Conservation (phyloP, 1,140 invertebrate species). For the Lamellibrachia luymesi region DNA sequence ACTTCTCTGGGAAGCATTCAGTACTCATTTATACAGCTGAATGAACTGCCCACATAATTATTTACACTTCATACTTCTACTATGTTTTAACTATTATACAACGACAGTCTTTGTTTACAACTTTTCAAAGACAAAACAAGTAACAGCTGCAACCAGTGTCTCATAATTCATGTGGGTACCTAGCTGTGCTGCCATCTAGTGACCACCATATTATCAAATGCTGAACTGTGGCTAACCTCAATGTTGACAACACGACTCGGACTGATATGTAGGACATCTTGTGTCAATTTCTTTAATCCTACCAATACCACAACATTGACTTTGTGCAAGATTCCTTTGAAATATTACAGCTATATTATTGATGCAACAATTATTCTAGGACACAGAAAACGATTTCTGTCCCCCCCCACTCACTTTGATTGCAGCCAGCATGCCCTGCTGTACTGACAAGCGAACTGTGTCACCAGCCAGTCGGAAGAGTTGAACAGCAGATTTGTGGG, state of each 20-base stretch:
- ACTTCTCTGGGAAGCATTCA: too few species aligned
- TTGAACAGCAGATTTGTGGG: constrained; percentile 49
- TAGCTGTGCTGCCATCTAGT: background rate
- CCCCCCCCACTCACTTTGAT: constrained; percentile 36
- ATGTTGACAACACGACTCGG: background rate
- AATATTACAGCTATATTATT: background rate
- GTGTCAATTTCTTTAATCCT: background rate
- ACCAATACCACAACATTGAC: background rate
- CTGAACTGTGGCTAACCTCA: background rate
- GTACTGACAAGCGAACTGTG: constrained; percentile 41
- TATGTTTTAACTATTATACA: too few species aligned
- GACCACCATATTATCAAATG: background rate
- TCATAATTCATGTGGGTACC: background rate
- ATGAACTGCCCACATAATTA: too few species aligned
- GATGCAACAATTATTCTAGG: background rate
- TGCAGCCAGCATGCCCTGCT: constrained; percentile 42
- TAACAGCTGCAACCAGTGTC: too few species aligned
- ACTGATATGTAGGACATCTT: background rate
- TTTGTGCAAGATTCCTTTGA: background rate
- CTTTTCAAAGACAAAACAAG: too few species aligned
- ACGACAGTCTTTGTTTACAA: too few species aligned
- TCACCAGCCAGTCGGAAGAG: constrained; percentile 46
- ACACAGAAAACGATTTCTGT: background rate
- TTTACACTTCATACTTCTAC: too few species aligned
- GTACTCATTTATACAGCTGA: too few species aligned